Percentiles rank a stretch among this genome's conserved stretches.
These are phyloP conservation scores for Zaprionus taronus DNA, from an alignment of 1,140 invertebrate species.

Conservation along the genomic window DNA sequence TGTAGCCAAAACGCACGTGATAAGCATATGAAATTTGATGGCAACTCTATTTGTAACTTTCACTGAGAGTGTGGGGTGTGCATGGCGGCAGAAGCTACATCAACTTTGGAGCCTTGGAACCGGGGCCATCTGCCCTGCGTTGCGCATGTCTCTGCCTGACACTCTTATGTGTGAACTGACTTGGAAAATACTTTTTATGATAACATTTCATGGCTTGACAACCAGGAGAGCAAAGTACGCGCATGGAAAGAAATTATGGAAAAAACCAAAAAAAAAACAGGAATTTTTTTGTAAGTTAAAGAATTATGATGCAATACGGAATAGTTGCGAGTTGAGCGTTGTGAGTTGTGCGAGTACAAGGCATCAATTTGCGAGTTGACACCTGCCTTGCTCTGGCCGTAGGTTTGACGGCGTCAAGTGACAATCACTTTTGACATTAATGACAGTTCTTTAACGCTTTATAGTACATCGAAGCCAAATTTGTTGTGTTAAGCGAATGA, in stretches of 20 bases:
- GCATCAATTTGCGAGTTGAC: constrained; percentile 75
- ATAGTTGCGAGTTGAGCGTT: not conserved
- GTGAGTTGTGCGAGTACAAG: constrained; percentile 27
- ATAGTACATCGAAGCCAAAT: not conserved
- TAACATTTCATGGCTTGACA: constrained; percentile 81
- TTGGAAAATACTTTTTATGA: constrained; percentile 82
- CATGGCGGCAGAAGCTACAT: constrained; percentile 31
- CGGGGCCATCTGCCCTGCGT: constrained; percentile 2
- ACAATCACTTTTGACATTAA: constrained; percentile 60
- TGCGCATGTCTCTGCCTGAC: constrained; percentile 20
- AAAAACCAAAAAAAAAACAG: not conserved
- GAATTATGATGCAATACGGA: constrained; percentile 5
- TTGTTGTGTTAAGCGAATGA: no score
- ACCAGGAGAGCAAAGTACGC: constrained; percentile 51
- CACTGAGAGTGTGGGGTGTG: constrained; percentile 36
- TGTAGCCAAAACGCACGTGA: constrained; percentile 69
- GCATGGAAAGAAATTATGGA: constrained; percentile 31
- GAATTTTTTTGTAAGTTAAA: constrained; percentile 10
- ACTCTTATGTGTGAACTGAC: constrained; percentile 76
- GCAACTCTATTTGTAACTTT: constrained; percentile 82
- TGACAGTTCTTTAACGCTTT: constrained; percentile 13
- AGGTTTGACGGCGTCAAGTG: constrained; percentile 17
- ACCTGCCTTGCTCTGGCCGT: constrained; percentile 51
- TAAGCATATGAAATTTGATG: constrained; percentile 82
- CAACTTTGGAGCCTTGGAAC: constrained; percentile 60